Conservation (phyloP, 2,888 invertebrate species). For the Zaprionus obscuricornis region DNA sequence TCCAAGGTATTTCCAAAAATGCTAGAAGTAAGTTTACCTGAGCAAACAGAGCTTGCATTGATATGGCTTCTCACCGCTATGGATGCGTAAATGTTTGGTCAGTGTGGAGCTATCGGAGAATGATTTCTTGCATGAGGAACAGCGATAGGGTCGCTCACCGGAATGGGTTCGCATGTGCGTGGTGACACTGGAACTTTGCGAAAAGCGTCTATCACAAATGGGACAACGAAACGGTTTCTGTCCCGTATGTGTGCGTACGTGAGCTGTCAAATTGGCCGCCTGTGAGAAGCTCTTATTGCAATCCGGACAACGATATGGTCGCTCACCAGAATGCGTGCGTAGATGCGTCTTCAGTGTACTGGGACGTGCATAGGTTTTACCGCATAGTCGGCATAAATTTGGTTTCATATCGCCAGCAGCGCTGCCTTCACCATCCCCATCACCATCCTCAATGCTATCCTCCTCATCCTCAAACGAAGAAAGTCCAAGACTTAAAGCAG, state of each 20-base stretch:
- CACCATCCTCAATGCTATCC: constrained; percentile 86
- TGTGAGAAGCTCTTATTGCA: constrained; percentile 99
- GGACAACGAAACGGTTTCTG: constrained; percentile 99
- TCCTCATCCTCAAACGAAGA: constrained; percentile 87
- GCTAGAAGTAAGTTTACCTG: constrained; percentile 84
- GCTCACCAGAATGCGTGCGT: constrained; percentile 97
- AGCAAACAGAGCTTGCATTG: constrained; percentile 98
- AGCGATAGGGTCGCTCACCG: constrained; percentile 98
- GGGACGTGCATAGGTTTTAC: constrained; percentile 98
- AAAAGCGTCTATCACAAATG: constrained; percentile 98
- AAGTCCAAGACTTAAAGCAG: constrained; percentile 61
- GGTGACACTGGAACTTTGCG: constrained; percentile 97
- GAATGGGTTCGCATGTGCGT: constrained; percentile 99
- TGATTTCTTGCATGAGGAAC: constrained; percentile 98
- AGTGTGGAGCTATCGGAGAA: constrained; percentile 99
- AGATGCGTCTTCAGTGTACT: constrained; percentile 98
- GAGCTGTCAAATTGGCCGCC: constrained; percentile 99
- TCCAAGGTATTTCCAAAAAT: constrained; percentile 31
- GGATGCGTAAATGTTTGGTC: constrained; percentile 95
- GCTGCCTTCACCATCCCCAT: constrained; percentile 84
- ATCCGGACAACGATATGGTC: constrained; percentile 90
- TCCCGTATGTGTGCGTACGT: constrained; percentile 94
- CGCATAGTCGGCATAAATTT: constrained; percentile 96
- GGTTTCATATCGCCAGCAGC: constrained; percentile 87
- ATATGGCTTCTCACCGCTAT: constrained; percentile 95